Evolutionary conservation across 2,797 vertebrate genomes (phyloP).

Genomic region (Aphelocoma californica): DNA sequence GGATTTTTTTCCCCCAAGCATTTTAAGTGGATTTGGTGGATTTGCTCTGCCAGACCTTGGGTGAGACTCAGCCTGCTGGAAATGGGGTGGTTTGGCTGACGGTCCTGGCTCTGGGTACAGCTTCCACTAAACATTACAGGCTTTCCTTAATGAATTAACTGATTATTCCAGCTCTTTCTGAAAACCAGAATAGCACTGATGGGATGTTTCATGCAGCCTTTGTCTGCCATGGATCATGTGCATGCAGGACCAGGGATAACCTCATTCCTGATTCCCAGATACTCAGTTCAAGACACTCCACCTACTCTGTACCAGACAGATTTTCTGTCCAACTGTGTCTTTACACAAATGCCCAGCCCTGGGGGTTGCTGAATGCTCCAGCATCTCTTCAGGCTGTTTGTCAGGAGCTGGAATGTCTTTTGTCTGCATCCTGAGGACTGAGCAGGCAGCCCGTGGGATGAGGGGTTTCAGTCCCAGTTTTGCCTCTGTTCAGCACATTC

Average conservation of each 20-base stretch:
- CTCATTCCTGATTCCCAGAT: neutral
- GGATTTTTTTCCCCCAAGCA: rapidly evolving
- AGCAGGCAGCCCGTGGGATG: neutral
- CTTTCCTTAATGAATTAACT: neutral
- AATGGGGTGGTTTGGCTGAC: neutral
- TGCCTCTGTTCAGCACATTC: slow-evolving; percentile 42
- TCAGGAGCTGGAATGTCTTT: slow-evolving; percentile 5
- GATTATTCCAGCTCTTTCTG: neutral
- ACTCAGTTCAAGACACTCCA: neutral
- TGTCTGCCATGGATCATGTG: neutral
- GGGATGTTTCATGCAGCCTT: neutral
- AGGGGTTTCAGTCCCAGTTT: neutral
- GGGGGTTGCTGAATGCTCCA: neutral
- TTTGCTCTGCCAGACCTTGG: neutral
- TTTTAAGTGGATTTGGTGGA: neutral
- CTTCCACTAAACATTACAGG: neutral
- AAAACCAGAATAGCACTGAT: neutral
- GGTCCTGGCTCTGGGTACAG: neutral
- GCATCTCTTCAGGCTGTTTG: neutral
- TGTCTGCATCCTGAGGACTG: neutral
- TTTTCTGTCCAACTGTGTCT: neutral
- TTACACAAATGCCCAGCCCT: neutral
- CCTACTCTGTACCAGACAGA: rapidly evolving
- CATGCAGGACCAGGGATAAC: neutral
- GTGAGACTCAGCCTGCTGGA: neutral